A percentile compares a stretch with the other conserved stretches of the same genome.
Conservation (phyloP, 2,888 invertebrate species). For the Pogonocherus hispidulus region DNA sequence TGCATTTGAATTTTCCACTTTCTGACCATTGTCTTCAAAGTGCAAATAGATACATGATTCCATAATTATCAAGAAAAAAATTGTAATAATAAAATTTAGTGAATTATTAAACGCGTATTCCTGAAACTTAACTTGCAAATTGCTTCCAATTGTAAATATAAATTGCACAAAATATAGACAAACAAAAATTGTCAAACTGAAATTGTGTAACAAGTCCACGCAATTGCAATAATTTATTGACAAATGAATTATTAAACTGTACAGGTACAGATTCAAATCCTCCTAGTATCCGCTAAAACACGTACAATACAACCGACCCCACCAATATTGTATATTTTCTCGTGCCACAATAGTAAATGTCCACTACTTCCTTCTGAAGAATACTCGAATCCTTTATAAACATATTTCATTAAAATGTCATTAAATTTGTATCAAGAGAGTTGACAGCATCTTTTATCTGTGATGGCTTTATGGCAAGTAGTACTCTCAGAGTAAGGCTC, state of each 20-base stretch:
- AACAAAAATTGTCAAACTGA: no score
- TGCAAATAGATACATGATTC: no score
- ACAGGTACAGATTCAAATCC: constrained; percentile 72
- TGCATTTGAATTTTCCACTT: no score
- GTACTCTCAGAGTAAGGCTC: constrained; percentile 87
- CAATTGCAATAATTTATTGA: constrained; percentile 5
- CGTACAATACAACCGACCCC: constrained; percentile 94
- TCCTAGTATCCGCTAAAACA: constrained; percentile 92
- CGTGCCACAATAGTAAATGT: constrained; percentile 95
- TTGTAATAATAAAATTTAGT: no score
- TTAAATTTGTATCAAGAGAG: constrained; percentile 81
- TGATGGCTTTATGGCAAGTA: constrained; percentile 90
- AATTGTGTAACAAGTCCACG: neutral
- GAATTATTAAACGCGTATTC: no score
- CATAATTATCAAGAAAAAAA: no score
- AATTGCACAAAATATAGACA: no score
- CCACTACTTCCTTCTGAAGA: constrained; percentile 96
- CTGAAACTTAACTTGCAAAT: no score
- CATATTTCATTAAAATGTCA: constrained; percentile 97
- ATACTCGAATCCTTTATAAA: constrained; percentile 95
- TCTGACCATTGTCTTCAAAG: no score
- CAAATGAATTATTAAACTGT: no score
- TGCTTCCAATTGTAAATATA: no score
- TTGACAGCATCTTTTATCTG: constrained; percentile 94
- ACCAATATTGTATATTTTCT: constrained; percentile 91